Evolutionary conservation across 1,140 invertebrate species (phyloP), one percentile per base, ranked within the genome.

Genomic region (Diorhabda elongata): DNA sequence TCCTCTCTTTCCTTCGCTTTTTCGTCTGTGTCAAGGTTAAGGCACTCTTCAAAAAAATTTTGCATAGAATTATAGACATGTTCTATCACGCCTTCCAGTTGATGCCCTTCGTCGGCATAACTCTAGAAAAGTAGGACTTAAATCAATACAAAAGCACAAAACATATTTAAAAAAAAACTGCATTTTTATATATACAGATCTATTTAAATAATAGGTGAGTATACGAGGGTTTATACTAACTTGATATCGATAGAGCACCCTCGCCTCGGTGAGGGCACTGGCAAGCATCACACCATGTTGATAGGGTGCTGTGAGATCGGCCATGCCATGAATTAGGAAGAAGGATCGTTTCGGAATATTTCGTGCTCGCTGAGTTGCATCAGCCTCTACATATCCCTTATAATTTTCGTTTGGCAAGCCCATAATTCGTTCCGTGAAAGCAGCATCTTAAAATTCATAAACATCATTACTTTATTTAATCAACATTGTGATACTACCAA

Each of bases 381-480:
- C 95, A 41, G 93, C 90, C 77, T 94, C 92, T 73, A 96, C 94
- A 82, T 98, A 98, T 45, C 92, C 94, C 78, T 94, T 92, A 81
- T 91, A 93, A 82, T 97, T 97, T 75, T 96, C 93, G 9, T 86
- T 87, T 58, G 95, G 95, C 57, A 89, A 84, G 9, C 95, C 95
- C 72, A 98, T 87, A 76, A 96, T 91, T 67, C 93, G 87, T 83
- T 98, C 96, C 85, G 95, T 96, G 80, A 97, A 98, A 4, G 92
- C 94, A 41, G 95, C 95, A 84, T 98, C 96, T 98, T 77, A 2
- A 81, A 76, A 64, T 47, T 4, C 7, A n/a, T 42, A 47, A 2
- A 63, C 43, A 45, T 4, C 26, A 26, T 26, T 26, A 26, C 26
- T 26, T 26, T 2, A 58, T n/a, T 6, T 58, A 0, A 58, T 5